Conservation (phyloP, 2,113 vertebrate species). For the Eudyptes chrysolophus region DNA sequence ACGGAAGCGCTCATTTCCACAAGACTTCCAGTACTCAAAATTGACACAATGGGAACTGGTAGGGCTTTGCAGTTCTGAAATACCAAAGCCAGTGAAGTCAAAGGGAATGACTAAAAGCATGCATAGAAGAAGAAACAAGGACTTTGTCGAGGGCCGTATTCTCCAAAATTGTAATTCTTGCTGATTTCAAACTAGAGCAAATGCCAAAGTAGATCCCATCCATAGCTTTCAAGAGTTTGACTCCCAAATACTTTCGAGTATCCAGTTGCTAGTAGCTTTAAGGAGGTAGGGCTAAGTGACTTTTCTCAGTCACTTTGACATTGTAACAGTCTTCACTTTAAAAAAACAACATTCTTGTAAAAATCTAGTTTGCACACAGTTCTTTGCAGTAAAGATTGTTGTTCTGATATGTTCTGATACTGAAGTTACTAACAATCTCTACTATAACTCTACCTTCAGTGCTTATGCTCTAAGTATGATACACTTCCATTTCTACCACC, state of each 20-base stretch:
- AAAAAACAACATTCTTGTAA: background rate
- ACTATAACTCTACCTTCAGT: background rate
- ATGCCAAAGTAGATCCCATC: background rate
- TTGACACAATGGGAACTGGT: background rate
- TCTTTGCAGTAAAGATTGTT: background rate
- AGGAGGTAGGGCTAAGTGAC: background rate
- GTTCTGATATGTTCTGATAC: background rate
- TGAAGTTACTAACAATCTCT: background rate
- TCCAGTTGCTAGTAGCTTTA: no score
- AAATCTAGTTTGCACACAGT: background rate
- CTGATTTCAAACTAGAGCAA: background rate
- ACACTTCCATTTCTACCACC: background rate
- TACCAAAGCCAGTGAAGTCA: background rate
- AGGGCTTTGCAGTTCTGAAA: background rate
- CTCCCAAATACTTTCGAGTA: background rate
- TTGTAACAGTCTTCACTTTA: background rate
- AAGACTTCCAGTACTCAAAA: background rate
- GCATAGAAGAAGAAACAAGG: background rate
- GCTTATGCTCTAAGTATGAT: background rate
- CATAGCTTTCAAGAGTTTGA: background rate
- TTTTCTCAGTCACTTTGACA: background rate
- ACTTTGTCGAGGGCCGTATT: accelerated
- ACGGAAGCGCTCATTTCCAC: background rate
- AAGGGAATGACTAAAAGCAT: background rate
- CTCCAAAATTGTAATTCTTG: background rate